Evolutionary conservation across 2,113 vertebrate species (phyloP), one percentile per base, ranked within the genome.

Genomic region (Tamias sibiricus): DNA sequence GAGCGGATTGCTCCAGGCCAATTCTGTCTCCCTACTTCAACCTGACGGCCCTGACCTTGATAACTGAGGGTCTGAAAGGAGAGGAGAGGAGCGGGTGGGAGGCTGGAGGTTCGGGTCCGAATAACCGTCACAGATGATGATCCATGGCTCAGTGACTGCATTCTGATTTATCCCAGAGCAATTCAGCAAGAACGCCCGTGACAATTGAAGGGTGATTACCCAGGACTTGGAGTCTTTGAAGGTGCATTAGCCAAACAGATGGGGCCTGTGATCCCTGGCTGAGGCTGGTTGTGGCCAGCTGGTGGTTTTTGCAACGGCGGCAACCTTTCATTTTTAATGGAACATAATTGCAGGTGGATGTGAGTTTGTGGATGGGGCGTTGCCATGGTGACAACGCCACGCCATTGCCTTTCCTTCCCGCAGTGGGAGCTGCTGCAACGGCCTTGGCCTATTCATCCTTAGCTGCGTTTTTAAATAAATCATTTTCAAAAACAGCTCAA

Each of bases 361-460:
- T 40, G 40, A 76, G 54, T 66, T 17, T 4, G 32, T 12, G 72
- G 82, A 80, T 54, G 26, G 30, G 90, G 16, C 35, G 95, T 94
- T 96, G 94, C 71, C 96, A 94, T 2, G 4, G 94, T 86, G 97
- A 97, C 93, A 14, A 79, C 10, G 85, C 35, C 75, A 40, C 44
- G 80, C 49, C 86, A 93, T 35, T 82, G 42, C 26, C 91, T 97
- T 96, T 86, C 74, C 17, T 79, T 94, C 66, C 92, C 24, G 11
- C 79, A 84, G 37, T 1, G 76, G 74, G 94, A 95, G 32, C 2
- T n/a, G 68, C 62, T 54, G 35, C 30, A 85, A 54, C n/a, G 64
- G 10, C 32, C 59, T 75, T 1, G 85, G 64, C 90, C 87, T 80
- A 94, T 57, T 96, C 80, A 74, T 54, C 93, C 72, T 69, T 86